These are phyloP conservation scores for Sturnira hondurensis DNA, from an alignment of 2,113 vertebrate genomes.

Conservation along the genomic window DNA sequence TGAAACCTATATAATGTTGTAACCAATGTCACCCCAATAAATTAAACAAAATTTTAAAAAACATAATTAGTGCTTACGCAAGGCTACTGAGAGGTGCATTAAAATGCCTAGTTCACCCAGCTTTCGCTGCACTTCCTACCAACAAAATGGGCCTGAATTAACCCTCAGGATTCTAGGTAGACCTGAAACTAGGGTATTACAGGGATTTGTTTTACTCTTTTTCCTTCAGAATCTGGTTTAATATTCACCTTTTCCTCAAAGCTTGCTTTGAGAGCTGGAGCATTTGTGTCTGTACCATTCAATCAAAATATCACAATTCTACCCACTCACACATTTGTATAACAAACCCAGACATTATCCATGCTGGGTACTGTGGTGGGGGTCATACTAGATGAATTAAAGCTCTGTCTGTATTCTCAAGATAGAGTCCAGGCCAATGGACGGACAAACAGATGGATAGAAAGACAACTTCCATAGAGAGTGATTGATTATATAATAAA, in stretches of 20 bases:
- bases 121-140: neutral
- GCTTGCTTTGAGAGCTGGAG: neutral
- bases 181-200: neutral
- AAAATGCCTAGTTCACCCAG: fast-evolving
- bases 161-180: neutral
- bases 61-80: neutral
- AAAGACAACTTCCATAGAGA: neutral
- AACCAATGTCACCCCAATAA: neutral
- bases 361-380: neutral
- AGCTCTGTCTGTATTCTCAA: neutral
- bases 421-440: neutral
- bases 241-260: neutral
- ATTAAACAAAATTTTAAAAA: neutral
- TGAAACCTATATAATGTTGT: neutral
- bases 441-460: fast-evolving
- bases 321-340: neutral
- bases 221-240: neutral
- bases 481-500: neutral
- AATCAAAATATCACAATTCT: neutral
- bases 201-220: neutral
- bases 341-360: neutral
- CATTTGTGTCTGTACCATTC: fast-evolving
- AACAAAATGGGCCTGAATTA: neutral
- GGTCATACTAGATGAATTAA: neutral
- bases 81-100: neutral